Percentiles rank a stretch among this genome's conserved stretches.
Conservation (phyloP, 2,797 vertebrate genomes). For the Monodelphis domestica region DNA sequence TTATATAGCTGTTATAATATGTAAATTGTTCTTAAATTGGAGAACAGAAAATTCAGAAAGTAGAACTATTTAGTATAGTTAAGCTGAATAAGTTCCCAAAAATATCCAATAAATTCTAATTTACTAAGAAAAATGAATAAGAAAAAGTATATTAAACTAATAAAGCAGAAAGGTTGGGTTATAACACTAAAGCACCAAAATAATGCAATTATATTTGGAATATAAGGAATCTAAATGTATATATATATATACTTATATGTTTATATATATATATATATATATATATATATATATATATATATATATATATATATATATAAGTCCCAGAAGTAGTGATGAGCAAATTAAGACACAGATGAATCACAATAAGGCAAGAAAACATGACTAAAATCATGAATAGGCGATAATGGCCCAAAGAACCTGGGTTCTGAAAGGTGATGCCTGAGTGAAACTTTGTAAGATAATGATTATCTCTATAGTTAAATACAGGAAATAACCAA, state of each 20-base stretch:
- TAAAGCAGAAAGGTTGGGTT: neutral
- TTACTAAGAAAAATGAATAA: neutral
- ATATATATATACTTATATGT: too few species aligned
- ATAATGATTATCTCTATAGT: neutral
- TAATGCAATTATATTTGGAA: neutral
- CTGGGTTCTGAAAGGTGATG: conserved; percentile 10
- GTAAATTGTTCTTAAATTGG: neutral
- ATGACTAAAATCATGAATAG: conserved; percentile 6
- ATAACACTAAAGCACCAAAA: neutral
- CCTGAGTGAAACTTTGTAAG: neutral
- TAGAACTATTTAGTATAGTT: neutral
- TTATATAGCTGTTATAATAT: neutral
- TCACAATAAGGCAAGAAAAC: neutral
- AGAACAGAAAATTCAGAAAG: neutral
- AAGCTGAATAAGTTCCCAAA: neutral
- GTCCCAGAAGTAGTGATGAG: neutral
- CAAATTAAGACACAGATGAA: conserved; percentile 11
- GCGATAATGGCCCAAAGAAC: conserved; percentile 4
- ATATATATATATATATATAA: too few species aligned
- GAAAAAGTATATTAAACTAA: neutral
- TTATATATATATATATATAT: too few species aligned
- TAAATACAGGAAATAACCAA: neutral
- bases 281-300: too few species aligned
- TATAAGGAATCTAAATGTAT: too few species aligned
- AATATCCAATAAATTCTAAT: neutral